Base-by-base conservation (phyloP, 2,113 vertebrate genomes). In the Tricholaema leucomelas region DNA sequence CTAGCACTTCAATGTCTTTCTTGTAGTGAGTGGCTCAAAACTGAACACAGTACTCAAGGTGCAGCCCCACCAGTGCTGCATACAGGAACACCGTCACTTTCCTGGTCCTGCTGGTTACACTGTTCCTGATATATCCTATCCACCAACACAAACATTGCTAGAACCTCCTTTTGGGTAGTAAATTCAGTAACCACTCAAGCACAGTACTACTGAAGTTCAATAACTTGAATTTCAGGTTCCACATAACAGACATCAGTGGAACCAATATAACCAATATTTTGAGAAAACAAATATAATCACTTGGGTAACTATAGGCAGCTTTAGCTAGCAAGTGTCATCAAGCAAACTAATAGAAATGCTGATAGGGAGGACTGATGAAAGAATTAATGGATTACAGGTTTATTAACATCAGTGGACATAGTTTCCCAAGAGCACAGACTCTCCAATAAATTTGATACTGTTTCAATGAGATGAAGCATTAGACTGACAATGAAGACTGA, bases 391-490 rank as follows among this genome's bases (percentile, higher is more conserved):
- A 90, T 95, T 93, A 83, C 0, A 2, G 80, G 63, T 90, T 90
- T 93, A 86, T 91, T 90, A 90, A 52, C 24, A 18, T 48, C 83
- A 60, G 64, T 24, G 2, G 3, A 66, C 38, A 17, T 2, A 12
- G 44, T 58, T 90, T 91, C 75, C 46, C 65, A 21, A 56, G 83
- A 93, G 91, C 2, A 18, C 73, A 52, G 52, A 13, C 60, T 46
- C 61, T 31, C 91, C 90, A 91, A 87, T 20, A 67, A 76, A 88
- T 90, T 67, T 81, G 80, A 83, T 86, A 56, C 69, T 52, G 70
- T 52, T 95, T 92, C 84, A 91, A 91, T 75, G 58, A 94, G 89
- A 84, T 95, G 75, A 94, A 78, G 63, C 54, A 48, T 69, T 56
- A 78, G 70, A 15, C 27, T n/a, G 84, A 86, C 88, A 88, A 75